Percentiles rank a stretch among this genome's conserved stretches.
phyloP scores from a whole-genome alignment of 2,888 invertebrate genomes.

The Lasioglossum leucozonium region DNA sequence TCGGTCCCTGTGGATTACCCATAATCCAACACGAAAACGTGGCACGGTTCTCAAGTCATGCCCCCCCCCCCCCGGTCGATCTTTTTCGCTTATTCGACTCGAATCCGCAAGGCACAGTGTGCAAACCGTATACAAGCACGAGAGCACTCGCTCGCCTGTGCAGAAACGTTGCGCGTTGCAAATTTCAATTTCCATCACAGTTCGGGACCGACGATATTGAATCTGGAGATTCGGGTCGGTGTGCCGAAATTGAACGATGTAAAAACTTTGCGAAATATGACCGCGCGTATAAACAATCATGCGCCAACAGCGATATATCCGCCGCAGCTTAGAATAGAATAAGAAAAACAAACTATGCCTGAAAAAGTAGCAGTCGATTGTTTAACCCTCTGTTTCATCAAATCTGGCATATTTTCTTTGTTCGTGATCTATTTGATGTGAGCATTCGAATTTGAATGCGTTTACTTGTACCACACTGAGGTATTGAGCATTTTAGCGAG shows the following conservation, averaged over 20 bases:
- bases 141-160: neutral
- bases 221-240: slow-evolving; percentile 43
- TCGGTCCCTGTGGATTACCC: slow-evolving; percentile 15
- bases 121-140: neutral
- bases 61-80: neutral
- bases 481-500: neutral
- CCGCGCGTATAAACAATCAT: slow-evolving; percentile 17
- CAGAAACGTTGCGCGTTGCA: slow-evolving; percentile 34
- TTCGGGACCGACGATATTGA: slow-evolving; percentile 57
- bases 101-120: slow-evolving; percentile 17
- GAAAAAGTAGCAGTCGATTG: neutral
- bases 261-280: slow-evolving; percentile 54
- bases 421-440: neutral
- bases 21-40: slow-evolving; percentile 22
- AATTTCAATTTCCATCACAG: slow-evolving; percentile 64
- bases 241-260: slow-evolving; percentile 38
- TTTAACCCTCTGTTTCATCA: neutral
- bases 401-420: neutral
- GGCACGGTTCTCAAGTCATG: slow-evolving; percentile 12
- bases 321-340: neutral
- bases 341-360: neutral
- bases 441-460: neutral
- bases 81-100: slow-evolving; percentile 42
- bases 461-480: neutral
- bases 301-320: neutral